phyloP scores from a whole-genome alignment of 1,140 invertebrate genomes.

The Drosophila bipectinata region DNA sequence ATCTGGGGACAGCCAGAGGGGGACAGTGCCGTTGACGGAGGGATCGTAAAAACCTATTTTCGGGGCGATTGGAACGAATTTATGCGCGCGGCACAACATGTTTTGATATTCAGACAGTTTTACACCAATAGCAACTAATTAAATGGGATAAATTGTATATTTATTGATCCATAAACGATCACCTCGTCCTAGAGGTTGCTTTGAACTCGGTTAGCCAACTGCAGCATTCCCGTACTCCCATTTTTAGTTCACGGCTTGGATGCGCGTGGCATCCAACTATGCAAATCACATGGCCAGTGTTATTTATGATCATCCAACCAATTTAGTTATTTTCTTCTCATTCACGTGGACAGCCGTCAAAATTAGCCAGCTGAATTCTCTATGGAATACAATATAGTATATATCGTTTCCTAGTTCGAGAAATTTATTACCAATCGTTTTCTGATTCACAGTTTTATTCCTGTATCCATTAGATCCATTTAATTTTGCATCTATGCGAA shows the following conservation, averaged over 20 bases:
- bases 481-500: no score
- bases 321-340: constrained; percentile 20
- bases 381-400: constrained; percentile 9
- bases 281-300: constrained; percentile 26
- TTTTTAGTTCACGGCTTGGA: constrained; percentile 15
- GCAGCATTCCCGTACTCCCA: neutral
- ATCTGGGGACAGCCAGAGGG: constrained; percentile 5
- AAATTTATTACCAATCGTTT: neutral
- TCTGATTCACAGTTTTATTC: no score
- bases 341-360: constrained; percentile 18
- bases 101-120: constrained; percentile 67
- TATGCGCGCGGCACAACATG: constrained; percentile 75
- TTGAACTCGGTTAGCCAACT: constrained; percentile 39
- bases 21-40: constrained; percentile 34
- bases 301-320: constrained; percentile 37
- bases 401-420: neutral
- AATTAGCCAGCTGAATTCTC: neutral
- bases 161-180: constrained; percentile 59
- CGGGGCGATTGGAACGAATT: constrained; percentile 62
- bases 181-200: constrained; percentile 15
- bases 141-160: constrained; percentile 64
- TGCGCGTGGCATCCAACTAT: constrained; percentile 48
- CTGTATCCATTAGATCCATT: no score
- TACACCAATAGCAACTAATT: constrained; percentile 74
- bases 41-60: constrained; percentile 78